Percentiles rank a stretch among this genome's conserved stretches.
These are phyloP conservation scores for Callopanchax toddi DNA, from an alignment of 2,113 vertebrate genomes.

Conservation along the genomic window DNA sequence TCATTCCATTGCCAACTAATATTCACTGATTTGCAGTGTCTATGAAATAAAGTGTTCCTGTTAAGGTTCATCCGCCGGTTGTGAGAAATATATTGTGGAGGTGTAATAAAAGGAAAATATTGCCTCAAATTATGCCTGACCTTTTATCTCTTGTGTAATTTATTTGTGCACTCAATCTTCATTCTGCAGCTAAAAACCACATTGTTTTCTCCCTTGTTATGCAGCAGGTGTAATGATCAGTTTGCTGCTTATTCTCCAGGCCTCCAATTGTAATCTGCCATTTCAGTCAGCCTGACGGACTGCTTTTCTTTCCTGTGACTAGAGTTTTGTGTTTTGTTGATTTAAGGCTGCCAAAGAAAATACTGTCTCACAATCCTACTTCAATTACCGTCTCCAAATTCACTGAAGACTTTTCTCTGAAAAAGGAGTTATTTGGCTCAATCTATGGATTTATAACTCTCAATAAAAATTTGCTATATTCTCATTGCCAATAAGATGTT, in stretches of 20 bases:
- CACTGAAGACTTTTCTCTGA: background rate
- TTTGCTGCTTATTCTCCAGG: conserved; percentile 31
- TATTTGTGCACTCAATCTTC: conserved; percentile 21
- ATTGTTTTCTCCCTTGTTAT: conserved; percentile 9
- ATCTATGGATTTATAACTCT: background rate
- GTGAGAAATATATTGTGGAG: conserved; percentile 24
- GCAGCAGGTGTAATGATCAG: conserved; percentile 25
- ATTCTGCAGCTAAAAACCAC: conserved; percentile 22
- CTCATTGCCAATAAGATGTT: conserved; percentile 14
- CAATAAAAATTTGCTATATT: background rate
- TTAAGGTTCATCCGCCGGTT: conserved; percentile 24
- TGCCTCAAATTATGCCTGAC: conserved; percentile 37
- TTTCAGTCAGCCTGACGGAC: conserved; percentile 31
- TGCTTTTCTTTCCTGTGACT: conserved; percentile 31
- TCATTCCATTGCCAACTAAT: conserved; percentile 51
- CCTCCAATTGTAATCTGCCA: conserved; percentile 24
- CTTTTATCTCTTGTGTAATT: conserved; percentile 42
- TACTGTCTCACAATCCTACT: conserved; percentile 4
- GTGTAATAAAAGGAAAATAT: conserved; percentile 27
- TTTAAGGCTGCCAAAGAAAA: conserved; percentile 17
- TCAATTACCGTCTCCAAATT: conserved; percentile 31
- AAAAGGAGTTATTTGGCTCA: conserved; percentile 2
- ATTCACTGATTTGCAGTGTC: conserved; percentile 39
- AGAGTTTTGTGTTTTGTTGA: conserved; percentile 27
- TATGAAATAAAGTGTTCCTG: conserved; percentile 34